Evolutionary conservation across 2,113 vertebrate species (phyloP).

Genomic region (Plectropomus leopardus): DNA sequence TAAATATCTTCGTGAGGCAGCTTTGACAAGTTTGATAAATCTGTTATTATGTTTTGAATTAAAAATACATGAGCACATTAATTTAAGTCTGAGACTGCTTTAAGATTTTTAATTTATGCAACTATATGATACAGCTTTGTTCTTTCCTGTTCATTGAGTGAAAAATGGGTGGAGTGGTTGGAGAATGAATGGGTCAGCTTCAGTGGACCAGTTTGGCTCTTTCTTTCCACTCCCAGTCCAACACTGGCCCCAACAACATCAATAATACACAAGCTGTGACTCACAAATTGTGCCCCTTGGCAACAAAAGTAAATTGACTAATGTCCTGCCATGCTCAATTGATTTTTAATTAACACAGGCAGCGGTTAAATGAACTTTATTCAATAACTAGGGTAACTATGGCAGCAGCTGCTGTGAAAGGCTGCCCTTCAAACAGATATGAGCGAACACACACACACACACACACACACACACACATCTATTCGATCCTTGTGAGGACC

Average conservation of each 20-base stretch:
- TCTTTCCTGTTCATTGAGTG: background rate
- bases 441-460: constrained; percentile 1
- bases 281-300: constrained; percentile 27
- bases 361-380: constrained; percentile 44
- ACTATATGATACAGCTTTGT: background rate
- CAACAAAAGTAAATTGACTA: constrained; percentile 46
- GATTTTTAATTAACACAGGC: constrained; percentile 52
- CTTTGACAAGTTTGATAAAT: no score
- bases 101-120: background rate
- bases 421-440: constrained; percentile 29
- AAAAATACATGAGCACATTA: background rate
- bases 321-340: constrained; percentile 28
- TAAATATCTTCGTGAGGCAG: no score
- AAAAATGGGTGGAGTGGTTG: background rate
- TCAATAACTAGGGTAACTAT: constrained; percentile 50
- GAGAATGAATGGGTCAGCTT: constrained; percentile 7
- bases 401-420: constrained; percentile 51
- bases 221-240: background rate
- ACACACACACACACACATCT: constrained; percentile 3
- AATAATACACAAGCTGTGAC: constrained; percentile 52
- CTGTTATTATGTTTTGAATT: background rate
- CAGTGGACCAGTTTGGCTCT: constrained; percentile 27
- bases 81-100: background rate
- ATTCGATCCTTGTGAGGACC: no score
- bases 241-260: constrained; percentile 22